Evolutionary conservation across 2,888 invertebrate species (phyloP).

Genomic region (Parnassius apollo): DNA sequence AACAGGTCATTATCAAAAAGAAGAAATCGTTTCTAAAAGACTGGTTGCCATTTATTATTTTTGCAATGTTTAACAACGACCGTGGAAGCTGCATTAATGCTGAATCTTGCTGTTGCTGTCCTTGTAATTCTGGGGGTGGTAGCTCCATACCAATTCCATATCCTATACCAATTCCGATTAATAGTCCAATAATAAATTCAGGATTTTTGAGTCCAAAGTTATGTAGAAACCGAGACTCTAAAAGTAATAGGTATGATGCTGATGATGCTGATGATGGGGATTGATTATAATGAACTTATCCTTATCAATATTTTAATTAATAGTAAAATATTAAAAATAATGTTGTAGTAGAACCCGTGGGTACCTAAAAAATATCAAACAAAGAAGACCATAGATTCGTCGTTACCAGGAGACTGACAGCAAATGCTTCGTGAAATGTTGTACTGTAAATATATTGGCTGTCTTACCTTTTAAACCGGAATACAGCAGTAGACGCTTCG

Average conservation of each 20-base stretch:
- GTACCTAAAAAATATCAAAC: too few relatives aligned
- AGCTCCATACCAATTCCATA: slow-evolving; percentile 44
- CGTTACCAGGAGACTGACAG: too few relatives aligned
- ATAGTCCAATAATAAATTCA: slow-evolving; percentile 42
- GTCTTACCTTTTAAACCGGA: too few relatives aligned
- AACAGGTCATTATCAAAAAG: slow-evolving; percentile 43
- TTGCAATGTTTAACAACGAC: slow-evolving; percentile 44
- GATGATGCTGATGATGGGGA: neutral
- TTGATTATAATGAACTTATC: slow-evolving; percentile 4
- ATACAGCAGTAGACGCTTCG: too few relatives aligned
- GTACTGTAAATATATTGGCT: too few relatives aligned
- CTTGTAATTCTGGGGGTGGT: slow-evolving; percentile 33
- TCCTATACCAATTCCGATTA: slow-evolving; percentile 51
- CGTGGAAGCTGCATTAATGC: slow-evolving; percentile 33
- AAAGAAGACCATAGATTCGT: too few relatives aligned
- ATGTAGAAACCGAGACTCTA: slow-evolving; percentile 28
- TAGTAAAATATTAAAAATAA: too few relatives aligned
- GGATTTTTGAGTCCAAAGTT: slow-evolving; percentile 25
- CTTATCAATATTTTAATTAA: too few relatives aligned
- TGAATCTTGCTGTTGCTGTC: slow-evolving; percentile 35
- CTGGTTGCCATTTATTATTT: slow-evolving; percentile 48
- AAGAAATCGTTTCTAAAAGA: slow-evolving; percentile 41
- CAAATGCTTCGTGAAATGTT: too few relatives aligned
- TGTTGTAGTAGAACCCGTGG: too few relatives aligned
- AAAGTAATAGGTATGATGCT: slow-evolving; percentile 19